These are phyloP conservation scores for Actinemys pallida DNA, from an alignment of 2,113 vertebrate genomes.

Conservation along the genomic window DNA sequence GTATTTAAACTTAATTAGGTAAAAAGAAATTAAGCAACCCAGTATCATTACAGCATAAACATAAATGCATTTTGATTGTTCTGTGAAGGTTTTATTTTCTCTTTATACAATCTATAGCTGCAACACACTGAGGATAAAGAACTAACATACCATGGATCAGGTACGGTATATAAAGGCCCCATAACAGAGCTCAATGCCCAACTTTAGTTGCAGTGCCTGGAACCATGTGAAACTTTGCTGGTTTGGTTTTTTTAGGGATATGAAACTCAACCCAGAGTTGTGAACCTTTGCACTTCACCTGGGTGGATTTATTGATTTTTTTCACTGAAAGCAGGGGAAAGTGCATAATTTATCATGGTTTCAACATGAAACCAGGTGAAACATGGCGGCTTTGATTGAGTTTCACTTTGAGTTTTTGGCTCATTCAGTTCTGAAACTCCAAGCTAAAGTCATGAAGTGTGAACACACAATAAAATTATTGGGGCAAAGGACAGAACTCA, in stretches of 20 bases:
- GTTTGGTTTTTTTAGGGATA: neutral
- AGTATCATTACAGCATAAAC: neutral
- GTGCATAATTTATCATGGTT: neutral
- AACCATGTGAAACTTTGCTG: neutral
- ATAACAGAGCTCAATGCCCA: neutral
- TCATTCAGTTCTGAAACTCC: neutral
- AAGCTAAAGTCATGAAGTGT: neutral
- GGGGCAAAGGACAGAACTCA: neutral
- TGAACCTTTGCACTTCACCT: neutral
- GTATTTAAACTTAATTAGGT: neutral
- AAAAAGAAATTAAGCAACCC: conserved; percentile 27
- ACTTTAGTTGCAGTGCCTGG: neutral
- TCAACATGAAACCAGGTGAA: neutral
- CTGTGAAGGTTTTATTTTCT: neutral
- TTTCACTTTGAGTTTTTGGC: neutral
- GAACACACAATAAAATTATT: neutral
- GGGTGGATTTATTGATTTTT: neutral
- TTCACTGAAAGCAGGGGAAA: neutral
- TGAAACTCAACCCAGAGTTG: neutral
- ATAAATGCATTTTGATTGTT: neutral
- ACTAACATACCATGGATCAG: neutral
- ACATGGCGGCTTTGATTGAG: neutral
- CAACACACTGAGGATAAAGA: neutral
- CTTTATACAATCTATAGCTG: neutral
- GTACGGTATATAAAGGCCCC: neutral